phyloP scores from a whole-genome alignment of 2,797 vertebrate genomes.

The Melanotaenia pygmaea region DNA sequence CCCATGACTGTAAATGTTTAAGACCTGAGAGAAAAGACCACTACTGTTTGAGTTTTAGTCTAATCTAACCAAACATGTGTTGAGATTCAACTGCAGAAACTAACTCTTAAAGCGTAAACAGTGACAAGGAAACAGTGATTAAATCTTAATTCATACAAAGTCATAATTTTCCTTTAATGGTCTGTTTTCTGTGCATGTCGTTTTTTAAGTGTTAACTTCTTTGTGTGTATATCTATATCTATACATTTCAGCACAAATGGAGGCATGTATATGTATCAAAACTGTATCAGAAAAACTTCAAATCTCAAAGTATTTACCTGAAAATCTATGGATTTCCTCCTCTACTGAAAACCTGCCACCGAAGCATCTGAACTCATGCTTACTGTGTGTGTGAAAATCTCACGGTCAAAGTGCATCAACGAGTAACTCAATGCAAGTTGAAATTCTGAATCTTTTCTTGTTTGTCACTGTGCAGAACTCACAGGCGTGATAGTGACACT shows the following conservation, averaged over 20 bases:
- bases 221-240: background rate
- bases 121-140: background rate
- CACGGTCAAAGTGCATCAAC: conserved; percentile 28
- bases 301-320: conserved; percentile 32
- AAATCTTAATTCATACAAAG: background rate
- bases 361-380: conserved; percentile 10
- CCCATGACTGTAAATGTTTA: background rate
- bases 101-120: background rate
- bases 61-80: too few species aligned
- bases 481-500: conserved; percentile 58
- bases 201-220: background rate
- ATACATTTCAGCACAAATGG: conserved; percentile 10
- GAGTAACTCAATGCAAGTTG: conserved; percentile 46
- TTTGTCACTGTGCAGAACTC: conserved; percentile 39
- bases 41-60: too few species aligned
- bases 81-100: background rate
- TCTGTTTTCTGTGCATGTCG: background rate
- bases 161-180: background rate
- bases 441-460: conserved; percentile 42
- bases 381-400: conserved; percentile 16
- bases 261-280: conserved; percentile 11
- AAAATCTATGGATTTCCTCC: conserved; percentile 32
- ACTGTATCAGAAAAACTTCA: conserved; percentile 40
- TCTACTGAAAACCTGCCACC: conserved; percentile 28
- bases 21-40: too few species aligned